Conservation (phyloP, 1,140 invertebrate species). For the Cherax quadricarinatus region DNA sequence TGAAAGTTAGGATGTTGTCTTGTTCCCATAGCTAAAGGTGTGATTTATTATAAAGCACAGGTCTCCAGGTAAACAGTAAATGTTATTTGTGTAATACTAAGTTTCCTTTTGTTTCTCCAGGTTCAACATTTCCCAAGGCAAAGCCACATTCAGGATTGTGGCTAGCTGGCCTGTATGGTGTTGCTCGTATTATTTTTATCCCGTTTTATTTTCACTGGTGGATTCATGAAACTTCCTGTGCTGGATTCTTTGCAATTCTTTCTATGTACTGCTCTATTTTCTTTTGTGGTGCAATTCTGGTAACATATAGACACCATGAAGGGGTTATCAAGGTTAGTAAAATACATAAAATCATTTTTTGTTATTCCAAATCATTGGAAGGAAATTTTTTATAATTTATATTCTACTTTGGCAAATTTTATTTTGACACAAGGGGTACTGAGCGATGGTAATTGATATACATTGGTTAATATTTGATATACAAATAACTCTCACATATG, state of each 20-base stretch:
- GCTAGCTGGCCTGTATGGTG: conserved; percentile 87
- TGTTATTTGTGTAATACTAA: not conserved
- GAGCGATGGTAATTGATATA: no score
- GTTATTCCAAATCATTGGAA: no score
- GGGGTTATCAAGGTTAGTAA: conserved; percentile 32
- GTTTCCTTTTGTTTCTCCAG: conserved; percentile 78
- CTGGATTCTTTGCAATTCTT: conserved; percentile 85
- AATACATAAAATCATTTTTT: not conserved
- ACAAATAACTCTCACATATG: no score
- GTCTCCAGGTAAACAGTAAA: no score
- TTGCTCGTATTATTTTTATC: conserved; percentile 87
- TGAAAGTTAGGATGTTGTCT: no score
- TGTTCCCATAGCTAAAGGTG: no score
- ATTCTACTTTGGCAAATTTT: no score
- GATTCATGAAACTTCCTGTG: conserved; percentile 88
- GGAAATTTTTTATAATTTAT: no score
- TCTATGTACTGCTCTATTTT: conserved; percentile 82
- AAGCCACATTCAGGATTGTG: conserved; percentile 92
- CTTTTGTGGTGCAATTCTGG: conserved; percentile 65
- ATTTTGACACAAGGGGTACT: no score
- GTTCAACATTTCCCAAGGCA: conserved; percentile 94
- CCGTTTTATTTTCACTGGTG: conserved; percentile 92
- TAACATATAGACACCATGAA: conserved; percentile 34
- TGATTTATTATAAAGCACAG: no score
- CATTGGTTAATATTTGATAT: no score